Percentiles rank a stretch among this genome's conserved stretches.
These are phyloP conservation scores for Automeris io DNA, from an alignment of 2,888 invertebrate genomes.

Conservation along the genomic window DNA sequence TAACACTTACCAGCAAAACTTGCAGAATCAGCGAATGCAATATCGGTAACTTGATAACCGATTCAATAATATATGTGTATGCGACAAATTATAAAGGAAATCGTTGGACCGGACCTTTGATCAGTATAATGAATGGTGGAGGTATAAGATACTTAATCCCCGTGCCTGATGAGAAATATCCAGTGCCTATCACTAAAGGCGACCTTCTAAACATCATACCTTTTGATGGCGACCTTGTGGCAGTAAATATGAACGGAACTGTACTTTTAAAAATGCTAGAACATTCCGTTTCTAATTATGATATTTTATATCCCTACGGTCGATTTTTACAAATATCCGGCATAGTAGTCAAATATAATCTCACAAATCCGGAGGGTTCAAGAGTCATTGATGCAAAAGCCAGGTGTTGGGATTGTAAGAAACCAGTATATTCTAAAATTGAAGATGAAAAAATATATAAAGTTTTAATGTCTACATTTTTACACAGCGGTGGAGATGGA, in stretches of 20 bases:
- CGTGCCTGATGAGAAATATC: constrained; percentile 59
- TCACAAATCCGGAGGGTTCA: constrained; percentile 75
- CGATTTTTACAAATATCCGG: constrained; percentile 92
- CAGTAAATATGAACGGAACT: constrained; percentile 81
- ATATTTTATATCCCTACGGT: constrained; percentile 75
- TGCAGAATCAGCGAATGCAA: constrained; percentile 88
- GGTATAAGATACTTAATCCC: constrained; percentile 85
- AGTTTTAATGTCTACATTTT: constrained; percentile 79
- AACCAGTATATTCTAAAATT: constrained; percentile 79
- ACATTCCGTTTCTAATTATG: constrained; percentile 74
- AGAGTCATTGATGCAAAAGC: constrained; percentile 81
- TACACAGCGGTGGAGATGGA: constrained; percentile 87
- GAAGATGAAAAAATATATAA: constrained; percentile 75
- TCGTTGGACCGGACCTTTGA: constrained; percentile 87
- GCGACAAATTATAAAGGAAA: constrained; percentile 56
- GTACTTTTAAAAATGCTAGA: constrained; percentile 81
- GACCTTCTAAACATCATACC: constrained; percentile 86
- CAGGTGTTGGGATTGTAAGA: constrained; percentile 82
- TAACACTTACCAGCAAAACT: constrained; percentile 80
- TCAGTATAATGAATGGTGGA: constrained; percentile 86
- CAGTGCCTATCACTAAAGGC: constrained; percentile 79
- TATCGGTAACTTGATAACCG: constrained; percentile 89
- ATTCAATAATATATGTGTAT: constrained; percentile 83
- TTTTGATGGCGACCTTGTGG: constrained; percentile 83
- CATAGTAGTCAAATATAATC: constrained; percentile 81